Evolutionary conservation across 2,888 invertebrate genomes (phyloP).

Genomic region (Eurois occulta): DNA sequence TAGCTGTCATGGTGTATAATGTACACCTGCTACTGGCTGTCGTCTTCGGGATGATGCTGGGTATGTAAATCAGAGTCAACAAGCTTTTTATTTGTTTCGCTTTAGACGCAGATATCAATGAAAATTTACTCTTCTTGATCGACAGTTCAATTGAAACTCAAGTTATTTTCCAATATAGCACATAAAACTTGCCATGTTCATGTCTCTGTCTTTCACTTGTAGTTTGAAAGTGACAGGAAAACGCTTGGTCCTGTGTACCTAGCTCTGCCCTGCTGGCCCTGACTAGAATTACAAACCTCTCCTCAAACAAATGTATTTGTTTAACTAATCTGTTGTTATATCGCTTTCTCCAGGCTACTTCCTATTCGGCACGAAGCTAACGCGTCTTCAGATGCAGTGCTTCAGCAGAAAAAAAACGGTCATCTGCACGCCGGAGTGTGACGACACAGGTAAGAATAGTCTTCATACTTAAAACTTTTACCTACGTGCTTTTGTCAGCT

Average conservation of each 20-base stretch:
- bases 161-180: neutral
- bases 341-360: slow-evolving; percentile 81
- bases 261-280: no score
- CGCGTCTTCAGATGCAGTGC: slow-evolving; percentile 86
- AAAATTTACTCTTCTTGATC: neutral
- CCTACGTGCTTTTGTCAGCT: neutral
- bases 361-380: slow-evolving; percentile 86
- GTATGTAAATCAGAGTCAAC: slow-evolving; percentile 74
- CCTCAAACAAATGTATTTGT: neutral
- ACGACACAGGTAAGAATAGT: slow-evolving; percentile 82
- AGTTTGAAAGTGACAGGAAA: neutral
- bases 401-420: slow-evolving; percentile 82
- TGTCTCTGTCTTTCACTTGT: neutral
- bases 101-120: neutral
- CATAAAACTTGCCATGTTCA: neutral
- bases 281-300: neutral
- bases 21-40: slow-evolving; percentile 92
- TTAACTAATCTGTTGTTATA: neutral
- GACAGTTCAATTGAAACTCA: neutral
- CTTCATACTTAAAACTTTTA: neutral
- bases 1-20: slow-evolving; percentile 94
- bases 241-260: neutral
- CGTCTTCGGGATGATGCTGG: slow-evolving; percentile 91
- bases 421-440: slow-evolving; percentile 88
- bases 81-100: neutral